Evolutionary conservation across 2,113 vertebrate species (phyloP), one percentile per base, ranked within the genome.

Genomic region (Peromyscus polionotus): DNA sequence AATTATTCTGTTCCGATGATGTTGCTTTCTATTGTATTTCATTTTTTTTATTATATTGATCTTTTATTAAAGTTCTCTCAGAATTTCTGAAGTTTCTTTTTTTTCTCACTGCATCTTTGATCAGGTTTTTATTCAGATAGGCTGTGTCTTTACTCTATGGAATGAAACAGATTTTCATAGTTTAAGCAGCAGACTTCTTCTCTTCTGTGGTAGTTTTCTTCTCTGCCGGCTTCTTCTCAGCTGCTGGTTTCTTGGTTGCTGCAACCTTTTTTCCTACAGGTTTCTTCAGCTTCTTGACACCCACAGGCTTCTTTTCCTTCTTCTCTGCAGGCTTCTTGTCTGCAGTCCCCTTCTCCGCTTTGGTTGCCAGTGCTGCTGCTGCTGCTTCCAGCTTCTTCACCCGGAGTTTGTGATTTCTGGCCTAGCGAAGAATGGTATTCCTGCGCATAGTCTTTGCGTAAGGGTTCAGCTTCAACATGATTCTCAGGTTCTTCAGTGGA

Each of bases 391-490:
- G 98, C 88, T 98, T 99, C 95, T 98, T 96, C 31, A 98, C 80
- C 42, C 98, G 98, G 3, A 98, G 95, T 57, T 98, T 98, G 92
- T 98, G 98, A 1, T 99, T 98, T 48, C 96, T 98, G 54, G 99
- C 99, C 26, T 99, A 99, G 97, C 98, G 97, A 61, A 99, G 99
- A 92, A 99, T 99, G 89, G 99, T 99, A 95, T 99, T 99, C 97
- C 99, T 99, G 17, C 99, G 99, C 97, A 99, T 99, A 0, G 99
- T 99, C 98, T 99, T 99, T 98, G 99, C 99, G 0, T 99, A 99
- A 0, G 99, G 99, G 98, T 99, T 99, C 97, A 99, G 97, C 97
- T 99, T 99, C 98, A 99, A 98, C 99, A 99, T 99, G 89, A 99
- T 98, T 86, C 99, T 99, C 98, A 99, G 95, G 65, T 99, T 99